Evolutionary conservation across 2,113 vertebrate genomes (phyloP).

Genomic region (Scophthalmus maximus): DNA sequence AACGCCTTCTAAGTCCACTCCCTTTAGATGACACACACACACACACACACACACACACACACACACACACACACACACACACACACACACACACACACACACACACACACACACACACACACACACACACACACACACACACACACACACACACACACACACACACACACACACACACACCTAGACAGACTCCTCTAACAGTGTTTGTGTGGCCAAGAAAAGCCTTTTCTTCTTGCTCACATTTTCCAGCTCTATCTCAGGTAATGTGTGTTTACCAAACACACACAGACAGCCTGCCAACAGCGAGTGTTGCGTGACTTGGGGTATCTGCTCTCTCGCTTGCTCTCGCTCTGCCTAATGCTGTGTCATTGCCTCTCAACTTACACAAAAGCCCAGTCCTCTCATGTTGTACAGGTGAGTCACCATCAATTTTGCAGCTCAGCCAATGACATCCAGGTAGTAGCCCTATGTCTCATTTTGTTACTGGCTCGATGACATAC

Average conservation of each 20-base stretch:
- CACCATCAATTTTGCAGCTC: conserved; percentile 42
- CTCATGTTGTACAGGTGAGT: conserved; percentile 60
- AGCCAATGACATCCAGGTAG: conserved; percentile 35
- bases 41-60: conserved; percentile 8
- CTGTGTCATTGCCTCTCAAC: conserved; percentile 64
- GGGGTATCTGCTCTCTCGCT: conserved; percentile 20
- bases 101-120: conserved; percentile 2
- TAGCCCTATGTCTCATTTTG: conserved; percentile 22
- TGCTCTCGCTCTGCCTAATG: conserved; percentile 17
- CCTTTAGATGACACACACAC: conserved; percentile 39
- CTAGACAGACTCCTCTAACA: conserved; percentile 14
- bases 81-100: conserved; percentile 17
- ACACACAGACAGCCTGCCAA: conserved; percentile 47
- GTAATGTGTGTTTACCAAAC: conserved; percentile 64
- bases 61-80: conserved; percentile 2
- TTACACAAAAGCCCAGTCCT: conserved; percentile 56
- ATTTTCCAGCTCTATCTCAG: conserved; percentile 43
- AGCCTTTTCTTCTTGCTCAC: conserved; percentile 34
- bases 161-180: conserved; percentile 13
- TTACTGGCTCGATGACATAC: conserved; percentile 17
- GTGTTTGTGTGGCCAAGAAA: conserved; percentile 21
- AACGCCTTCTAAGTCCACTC: conserved; percentile 27
- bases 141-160: conserved; percentile 1
- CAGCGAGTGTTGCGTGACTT: conserved; percentile 46
- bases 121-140: conserved; percentile 23